Conservation (phyloP, 2,113 vertebrate species). For the Eidolon helvum region DNA sequence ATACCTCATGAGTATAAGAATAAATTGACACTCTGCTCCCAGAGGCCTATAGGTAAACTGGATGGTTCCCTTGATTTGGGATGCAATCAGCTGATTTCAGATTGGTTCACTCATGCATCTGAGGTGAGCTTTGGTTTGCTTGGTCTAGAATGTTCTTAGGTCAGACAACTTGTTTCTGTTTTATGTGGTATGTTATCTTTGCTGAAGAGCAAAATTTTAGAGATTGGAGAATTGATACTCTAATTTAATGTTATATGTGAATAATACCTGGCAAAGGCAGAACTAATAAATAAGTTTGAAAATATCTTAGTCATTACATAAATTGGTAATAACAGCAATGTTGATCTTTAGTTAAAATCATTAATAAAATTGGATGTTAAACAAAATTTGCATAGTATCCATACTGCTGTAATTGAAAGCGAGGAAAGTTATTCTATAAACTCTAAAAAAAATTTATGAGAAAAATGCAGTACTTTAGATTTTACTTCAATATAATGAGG, state of each 20-base stretch:
- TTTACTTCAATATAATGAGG: background rate
- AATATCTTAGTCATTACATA: background rate
- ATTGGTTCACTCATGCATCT: background rate
- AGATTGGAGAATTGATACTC: background rate
- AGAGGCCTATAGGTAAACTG: background rate
- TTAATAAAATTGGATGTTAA: background rate
- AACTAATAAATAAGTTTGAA: background rate
- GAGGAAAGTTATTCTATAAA: background rate
- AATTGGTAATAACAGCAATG: background rate
- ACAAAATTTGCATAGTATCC: background rate
- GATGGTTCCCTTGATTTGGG: background rate
- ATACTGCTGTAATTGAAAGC: background rate
- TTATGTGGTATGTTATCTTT: background rate
- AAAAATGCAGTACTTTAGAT: background rate
- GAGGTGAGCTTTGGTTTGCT: background rate
- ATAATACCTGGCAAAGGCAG: background rate
- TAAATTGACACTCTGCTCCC: background rate
- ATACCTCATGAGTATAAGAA: background rate
- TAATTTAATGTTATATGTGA: background rate
- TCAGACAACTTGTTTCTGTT: background rate
- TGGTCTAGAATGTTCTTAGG: background rate
- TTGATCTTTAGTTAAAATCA: background rate
- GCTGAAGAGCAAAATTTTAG: background rate
- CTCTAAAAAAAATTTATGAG: background rate
- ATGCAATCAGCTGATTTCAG: background rate